Base-by-base conservation (phyloP, 2,888 invertebrate species). In the Pedicia rivosa region DNA sequence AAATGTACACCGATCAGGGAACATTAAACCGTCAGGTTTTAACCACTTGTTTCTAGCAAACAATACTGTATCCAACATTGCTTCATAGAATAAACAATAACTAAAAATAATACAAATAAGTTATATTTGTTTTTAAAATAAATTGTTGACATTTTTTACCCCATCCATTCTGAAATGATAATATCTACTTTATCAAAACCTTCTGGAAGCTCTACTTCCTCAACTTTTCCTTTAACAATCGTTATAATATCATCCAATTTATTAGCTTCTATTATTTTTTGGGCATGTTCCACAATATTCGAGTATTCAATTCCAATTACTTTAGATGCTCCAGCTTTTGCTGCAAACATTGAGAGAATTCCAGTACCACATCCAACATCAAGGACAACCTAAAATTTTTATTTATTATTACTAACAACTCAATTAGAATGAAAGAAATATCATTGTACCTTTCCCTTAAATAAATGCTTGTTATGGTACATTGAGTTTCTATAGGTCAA, bases 331-430 rank as follows among this genome's bases (percentile, higher is more conserved):
- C 98, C 98, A 4, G 98, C 94, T 63, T 92, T 95, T 0, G 98
- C 98, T 19, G 97, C 97, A 65, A 99, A 99, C 97, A 99, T 98
- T 22, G 94, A 94, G 35, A 99, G 68, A 53, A 99, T 99, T 28
- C 97, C 98, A 0, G 98, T 98, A 8, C 98, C 98, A 56, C 97
- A 97, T 8, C 98, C 98, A 47, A 99, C 91, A 60, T 99, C 98
- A 47, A 99, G 67, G 9, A 99, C 98, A 15, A 76, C 70, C 63
- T 78, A 37, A n/a, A 36, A 9, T 10, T 5, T 50, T 51, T 48
- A 19, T 8, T 20, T 14, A 6, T 5, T n/a, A 39, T 7, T 30
- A 15, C 2, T 9, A 20, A 32, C 4, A 2, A n/a, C n/a, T n/a
- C n/a, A n/a, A n/a, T n/a, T n/a, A n/a, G n/a, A n/a, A n/a, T n/a